Evolutionary conservation across 2,888 invertebrate species (phyloP).

Genomic region (Escarpia spicata): DNA sequence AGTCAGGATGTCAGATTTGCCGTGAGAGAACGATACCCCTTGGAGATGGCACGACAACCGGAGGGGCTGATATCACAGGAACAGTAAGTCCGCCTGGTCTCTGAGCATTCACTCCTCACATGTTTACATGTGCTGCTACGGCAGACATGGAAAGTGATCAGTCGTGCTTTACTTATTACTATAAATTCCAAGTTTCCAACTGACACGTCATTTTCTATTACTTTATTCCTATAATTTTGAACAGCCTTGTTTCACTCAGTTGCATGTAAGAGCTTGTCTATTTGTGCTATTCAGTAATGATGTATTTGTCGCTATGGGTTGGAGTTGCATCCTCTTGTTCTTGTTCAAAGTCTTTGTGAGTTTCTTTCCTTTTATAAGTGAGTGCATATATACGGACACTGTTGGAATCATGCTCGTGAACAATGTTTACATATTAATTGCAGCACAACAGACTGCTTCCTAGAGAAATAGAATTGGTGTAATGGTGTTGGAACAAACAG

Average conservation of each 20-base stretch:
- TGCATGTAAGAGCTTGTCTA: background rate
- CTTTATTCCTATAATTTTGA: background rate
- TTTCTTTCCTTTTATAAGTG: background rate
- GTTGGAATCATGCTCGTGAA: background rate
- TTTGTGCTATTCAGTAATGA: background rate
- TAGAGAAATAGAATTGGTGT: background rate
- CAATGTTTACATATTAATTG: background rate
- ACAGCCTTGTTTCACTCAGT: background rate
- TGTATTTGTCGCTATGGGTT: background rate
- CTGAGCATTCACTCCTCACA: background rate
- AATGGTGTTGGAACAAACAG: background rate
- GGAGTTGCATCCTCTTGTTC: background rate
- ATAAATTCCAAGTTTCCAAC: background rate
- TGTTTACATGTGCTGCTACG: no score
- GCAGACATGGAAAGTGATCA: no score
- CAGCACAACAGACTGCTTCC: background rate
- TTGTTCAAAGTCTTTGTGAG: background rate
- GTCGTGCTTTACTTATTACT: background rate
- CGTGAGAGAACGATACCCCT: conserved; percentile 86
- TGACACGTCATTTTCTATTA: conserved; percentile 22
- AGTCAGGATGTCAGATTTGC: conserved; percentile 87
- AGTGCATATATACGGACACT: background rate
- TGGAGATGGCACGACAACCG: conserved; percentile 57
- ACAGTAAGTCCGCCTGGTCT: conserved; percentile 42
- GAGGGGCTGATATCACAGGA: conserved; percentile 52